These are phyloP conservation scores for Anguilla rostrata DNA, from an alignment of 2,113 vertebrate genomes.

Conservation along the genomic window DNA sequence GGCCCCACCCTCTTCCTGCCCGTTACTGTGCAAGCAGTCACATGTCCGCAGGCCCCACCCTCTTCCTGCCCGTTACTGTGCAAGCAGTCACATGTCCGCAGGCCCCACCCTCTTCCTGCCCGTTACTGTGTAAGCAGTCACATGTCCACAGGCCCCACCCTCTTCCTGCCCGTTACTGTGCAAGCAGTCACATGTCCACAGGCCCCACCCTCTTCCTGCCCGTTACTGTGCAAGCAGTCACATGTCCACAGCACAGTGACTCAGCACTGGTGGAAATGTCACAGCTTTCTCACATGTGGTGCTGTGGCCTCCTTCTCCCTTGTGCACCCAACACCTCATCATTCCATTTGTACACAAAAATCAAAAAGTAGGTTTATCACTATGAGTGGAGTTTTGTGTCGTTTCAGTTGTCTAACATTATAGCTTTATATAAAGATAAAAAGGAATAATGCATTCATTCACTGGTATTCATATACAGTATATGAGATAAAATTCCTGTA, in stretches of 20 bases:
- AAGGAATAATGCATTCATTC: too few species aligned
- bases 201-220: conserved; percentile 19
- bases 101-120: conserved; percentile 21
- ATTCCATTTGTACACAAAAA: too few species aligned
- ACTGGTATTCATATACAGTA: too few species aligned
- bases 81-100: not conserved
- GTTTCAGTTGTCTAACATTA: not conserved
- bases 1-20: too few species aligned
- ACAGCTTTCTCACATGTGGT: not conserved
- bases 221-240: not conserved
- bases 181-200: not conserved
- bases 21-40: too few species aligned
- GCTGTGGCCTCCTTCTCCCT: too few species aligned
- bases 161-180: too few species aligned
- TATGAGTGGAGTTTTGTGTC: not conserved
- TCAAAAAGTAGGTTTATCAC: not conserved
- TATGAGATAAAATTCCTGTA: too few species aligned
- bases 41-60: not conserved
- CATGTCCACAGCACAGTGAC: not conserved
- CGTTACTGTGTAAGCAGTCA: not conserved
- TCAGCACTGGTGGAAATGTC: conserved; percentile 9
- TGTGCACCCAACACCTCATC: too few species aligned
- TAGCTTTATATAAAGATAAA: not conserved
- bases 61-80: too few species aligned
- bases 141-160: too few species aligned